A percentile compares a stretch with the other conserved stretches of the same genome.
Conservation (phyloP, 2,113 vertebrate species). For the Gobiocypris rarus region DNA sequence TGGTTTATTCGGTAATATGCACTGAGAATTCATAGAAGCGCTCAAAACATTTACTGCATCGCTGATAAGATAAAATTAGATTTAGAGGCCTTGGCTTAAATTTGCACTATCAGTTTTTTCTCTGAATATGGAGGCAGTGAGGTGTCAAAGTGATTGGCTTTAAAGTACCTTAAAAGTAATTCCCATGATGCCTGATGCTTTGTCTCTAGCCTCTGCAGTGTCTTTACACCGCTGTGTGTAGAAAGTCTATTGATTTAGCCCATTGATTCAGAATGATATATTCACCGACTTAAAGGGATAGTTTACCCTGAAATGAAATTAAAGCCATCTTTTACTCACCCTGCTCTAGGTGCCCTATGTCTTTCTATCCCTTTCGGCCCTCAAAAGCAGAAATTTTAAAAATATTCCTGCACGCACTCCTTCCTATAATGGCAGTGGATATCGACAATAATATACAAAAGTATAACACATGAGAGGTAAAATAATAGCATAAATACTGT, state of each 20-base stretch:
- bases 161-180: not conserved
- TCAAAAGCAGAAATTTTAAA: no score
- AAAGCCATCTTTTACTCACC: no score
- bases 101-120: not conserved
- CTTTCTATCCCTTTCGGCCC: no score
- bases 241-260: slow-evolving; percentile 4
- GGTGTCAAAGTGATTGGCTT: slow-evolving; percentile 13
- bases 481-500: no score
- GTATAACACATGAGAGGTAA: no score
- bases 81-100: not conserved
- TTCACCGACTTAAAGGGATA: not conserved
- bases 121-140: no score
- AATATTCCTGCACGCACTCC: no score
- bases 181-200: not conserved
- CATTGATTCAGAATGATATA: slow-evolving; percentile 12
- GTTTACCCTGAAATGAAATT: no score
- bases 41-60: not conserved
- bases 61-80: not conserved
- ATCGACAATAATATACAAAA: no score
- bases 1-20: not conserved
- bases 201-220: not conserved
- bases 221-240: not conserved
- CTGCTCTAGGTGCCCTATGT: no score
- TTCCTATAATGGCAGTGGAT: no score
- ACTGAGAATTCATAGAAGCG: not conserved